Base-by-base conservation (phyloP, 1,140 invertebrate species). In the Palaemon carinicauda region DNA sequence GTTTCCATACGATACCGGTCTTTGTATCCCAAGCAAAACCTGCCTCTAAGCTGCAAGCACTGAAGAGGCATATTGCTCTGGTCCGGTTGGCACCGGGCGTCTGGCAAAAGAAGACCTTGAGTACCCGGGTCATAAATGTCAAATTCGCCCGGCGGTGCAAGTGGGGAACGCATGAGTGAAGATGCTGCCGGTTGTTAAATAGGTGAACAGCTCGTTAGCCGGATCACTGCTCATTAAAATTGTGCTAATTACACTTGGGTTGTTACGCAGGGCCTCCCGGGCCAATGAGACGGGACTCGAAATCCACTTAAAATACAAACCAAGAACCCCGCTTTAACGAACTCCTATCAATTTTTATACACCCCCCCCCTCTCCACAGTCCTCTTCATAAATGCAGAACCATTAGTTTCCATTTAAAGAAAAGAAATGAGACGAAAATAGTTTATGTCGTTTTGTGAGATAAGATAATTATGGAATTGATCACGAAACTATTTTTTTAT, bases 181-280 rank as follows among this genome's bases (percentile, higher is more conserved):
- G 78, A 60, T 60, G 53, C 78, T 60, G 52, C 54, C 78, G 21
- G 78, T 80, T 80, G 78, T 80, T 80, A 80, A 80, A 80, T 80
- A 60, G 78, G 78, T 80, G 78, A 80, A 80, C 78, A 80, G 53
- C 52, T 80, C 78, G 78, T 80, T 80, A 80, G 21, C 78, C 78
- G 53, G 78, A 80, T 80, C 78, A 80, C 53, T 29, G 78, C 78
- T 80, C 78, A 80, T 80, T 80, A 80, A 80, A 80, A 80, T 80
- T 80, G 78, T 80, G 78, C 78, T 80, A 80, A 80, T 80, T 80
- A 80, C 78, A 80, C 78, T 80, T n/a, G 53, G 78, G 53, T 80
- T 80, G 78, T 80, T 80, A 80, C 78, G 78, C 78, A 60, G 78
- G 41, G 41, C 33, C 53, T 60, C 52, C 50, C 27, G 50, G 14